Conservation (phyloP, 1,140 invertebrate genomes). For the Zaprionus kolodkinae region DNA sequence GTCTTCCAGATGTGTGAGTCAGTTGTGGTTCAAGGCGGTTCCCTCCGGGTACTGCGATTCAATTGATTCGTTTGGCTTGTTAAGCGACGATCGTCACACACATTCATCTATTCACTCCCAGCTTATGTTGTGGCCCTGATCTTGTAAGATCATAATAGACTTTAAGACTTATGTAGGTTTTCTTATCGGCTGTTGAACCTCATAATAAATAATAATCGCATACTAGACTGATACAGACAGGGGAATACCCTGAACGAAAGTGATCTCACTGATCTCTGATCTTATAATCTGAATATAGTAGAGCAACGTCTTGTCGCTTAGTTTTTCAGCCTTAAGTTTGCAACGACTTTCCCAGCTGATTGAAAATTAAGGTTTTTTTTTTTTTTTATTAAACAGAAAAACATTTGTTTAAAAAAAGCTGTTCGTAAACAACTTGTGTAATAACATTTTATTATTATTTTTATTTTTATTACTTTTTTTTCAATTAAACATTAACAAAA, state of each 20-base stretch:
- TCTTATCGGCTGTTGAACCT: slow-evolving; percentile 43
- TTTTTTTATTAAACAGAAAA: slow-evolving; percentile 14
- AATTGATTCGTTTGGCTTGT: slow-evolving; percentile 67
- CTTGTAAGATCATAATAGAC: slow-evolving; percentile 39
- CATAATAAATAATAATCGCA: neutral
- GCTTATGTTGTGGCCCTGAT: slow-evolving; percentile 25
- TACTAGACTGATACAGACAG: neutral
- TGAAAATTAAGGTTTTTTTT: slow-evolving; percentile 29
- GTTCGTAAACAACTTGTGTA: slow-evolving; percentile 37
- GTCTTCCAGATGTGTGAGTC: neutral
- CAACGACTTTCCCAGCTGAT: slow-evolving; percentile 13
- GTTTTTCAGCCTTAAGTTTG: neutral
- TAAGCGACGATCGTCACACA: slow-evolving; percentile 37
- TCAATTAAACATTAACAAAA: slow-evolving; percentile 31
- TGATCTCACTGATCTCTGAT: no score
- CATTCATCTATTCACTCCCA: slow-evolving; percentile 21
- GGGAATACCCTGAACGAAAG: neutral
- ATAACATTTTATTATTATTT: slow-evolving; percentile 19
- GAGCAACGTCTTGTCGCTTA: neutral
- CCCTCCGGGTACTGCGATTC: slow-evolving; percentile 28
- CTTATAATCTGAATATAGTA: neutral
- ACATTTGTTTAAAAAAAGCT: neutral
- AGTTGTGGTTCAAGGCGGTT: slow-evolving; percentile 64
- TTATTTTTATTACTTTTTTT: neutral
- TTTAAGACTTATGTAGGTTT: neutral